These are phyloP conservation scores for Oscheius sp. DNA, from an alignment of 1,140 invertebrate species.

Conservation along the genomic window DNA sequence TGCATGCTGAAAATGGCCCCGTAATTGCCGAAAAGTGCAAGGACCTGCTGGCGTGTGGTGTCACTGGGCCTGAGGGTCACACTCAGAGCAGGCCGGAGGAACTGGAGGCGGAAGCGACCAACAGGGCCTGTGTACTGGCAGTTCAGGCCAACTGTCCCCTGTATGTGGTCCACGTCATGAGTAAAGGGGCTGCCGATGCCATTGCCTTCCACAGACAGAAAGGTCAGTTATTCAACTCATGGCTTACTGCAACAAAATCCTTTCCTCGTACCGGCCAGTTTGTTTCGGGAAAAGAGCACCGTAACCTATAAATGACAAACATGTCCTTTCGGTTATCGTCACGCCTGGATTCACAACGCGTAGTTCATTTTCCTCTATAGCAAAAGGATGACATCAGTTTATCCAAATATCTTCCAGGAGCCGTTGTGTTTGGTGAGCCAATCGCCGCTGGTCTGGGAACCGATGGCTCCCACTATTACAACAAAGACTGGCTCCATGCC, in stretches of 20 bases:
- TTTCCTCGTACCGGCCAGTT: too few species aligned
- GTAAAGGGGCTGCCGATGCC: slow-evolving; percentile 76
- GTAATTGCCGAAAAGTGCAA: slow-evolving; percentile 85
- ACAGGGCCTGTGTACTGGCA: slow-evolving; percentile 86
- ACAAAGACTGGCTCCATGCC: slow-evolving; percentile 67
- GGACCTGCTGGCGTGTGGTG: slow-evolving; percentile 77
- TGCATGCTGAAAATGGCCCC: slow-evolving; percentile 96
- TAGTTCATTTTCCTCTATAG: too few species aligned
- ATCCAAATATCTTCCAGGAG: slow-evolving; percentile 8
- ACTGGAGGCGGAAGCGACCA: slow-evolving; percentile 92
- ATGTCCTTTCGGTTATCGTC: too few species aligned
- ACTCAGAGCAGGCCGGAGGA: slow-evolving; percentile 92
- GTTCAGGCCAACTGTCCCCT: slow-evolving; percentile 84
- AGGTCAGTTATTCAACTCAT: too few species aligned
- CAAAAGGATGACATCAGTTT: neutral
- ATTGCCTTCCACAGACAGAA: slow-evolving; percentile 72
- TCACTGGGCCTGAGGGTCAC: slow-evolving; percentile 93
- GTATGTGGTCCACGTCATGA: slow-evolving; percentile 96
- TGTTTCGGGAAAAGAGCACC: too few species aligned
- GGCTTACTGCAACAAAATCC: too few species aligned
- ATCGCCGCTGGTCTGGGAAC: slow-evolving; percentile 81
- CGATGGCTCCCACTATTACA: slow-evolving; percentile 75
- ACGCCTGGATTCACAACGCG: too few species aligned
- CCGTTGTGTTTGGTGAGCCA: slow-evolving; percentile 82
- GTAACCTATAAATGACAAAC: too few species aligned